Evolutionary conservation across 2,888 invertebrate genomes (phyloP), one percentile per base, ranked within the genome.

Genomic region (Tortricodes alternella): DNA sequence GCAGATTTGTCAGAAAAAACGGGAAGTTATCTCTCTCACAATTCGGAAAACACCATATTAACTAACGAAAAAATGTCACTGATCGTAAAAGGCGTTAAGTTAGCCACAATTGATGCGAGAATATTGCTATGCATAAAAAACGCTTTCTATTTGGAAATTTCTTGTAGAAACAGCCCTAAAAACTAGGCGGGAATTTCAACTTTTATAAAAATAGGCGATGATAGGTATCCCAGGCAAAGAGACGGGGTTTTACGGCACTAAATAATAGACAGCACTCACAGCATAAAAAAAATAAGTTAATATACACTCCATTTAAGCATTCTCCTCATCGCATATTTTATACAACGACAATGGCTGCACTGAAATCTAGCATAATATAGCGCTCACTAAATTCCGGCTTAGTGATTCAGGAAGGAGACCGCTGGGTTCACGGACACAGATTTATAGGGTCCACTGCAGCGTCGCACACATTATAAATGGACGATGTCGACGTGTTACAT

Each of bases 381-480:
- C 32, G 48, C 43, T 34, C 55, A 49, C 41, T 55, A 55, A 55
- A 55, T 55, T 55, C 35, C 24, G 48, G 48, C 41, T 53, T 48
- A 48, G 53, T 55, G 44, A 44, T 44, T 43, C 48, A 43, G 55
- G 55, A 49, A 55, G 53, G 32, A 23, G 39, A 34, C 55, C 55
- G 43, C 55, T 55, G 55, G 39, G 48, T 35, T 48, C 55, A 49
- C 41, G 55, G 55, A 55, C 55, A 48, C 48, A 37, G 55, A 55
- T 55, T 49, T 55, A 55, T 49, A 43, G 55, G 43, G 48, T 35
- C 55, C 55, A 41, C 55, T 55, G 55, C 55, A 49, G 41, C 35
- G 48, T 48, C 27, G 55, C 48, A 43, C 48, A 35, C 43, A 27
- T 49, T 55, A 55, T 49, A 29, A 43, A 55, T 49, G 41, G 48